Conservation (phyloP, 1,140 invertebrate genomes). For the Halictus rubicundus region DNA sequence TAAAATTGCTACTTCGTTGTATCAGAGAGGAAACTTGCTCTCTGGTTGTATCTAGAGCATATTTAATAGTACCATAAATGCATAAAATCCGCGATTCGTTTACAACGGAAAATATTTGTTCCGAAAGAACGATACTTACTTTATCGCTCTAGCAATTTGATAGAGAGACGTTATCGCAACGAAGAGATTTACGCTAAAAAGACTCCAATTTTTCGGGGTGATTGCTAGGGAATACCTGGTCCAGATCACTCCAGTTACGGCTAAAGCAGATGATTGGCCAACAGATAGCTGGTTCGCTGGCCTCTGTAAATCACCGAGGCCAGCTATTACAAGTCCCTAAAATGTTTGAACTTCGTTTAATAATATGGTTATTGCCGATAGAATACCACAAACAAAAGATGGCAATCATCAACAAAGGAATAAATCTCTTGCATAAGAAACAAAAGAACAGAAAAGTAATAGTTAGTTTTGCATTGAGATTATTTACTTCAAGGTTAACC, state of each 20-base stretch:
- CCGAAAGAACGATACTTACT: conserved; percentile 69
- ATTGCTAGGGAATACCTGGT: conserved; percentile 96
- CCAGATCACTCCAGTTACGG: conserved; percentile 89
- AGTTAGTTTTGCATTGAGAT: neutral
- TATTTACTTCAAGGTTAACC: conserved; percentile 21
- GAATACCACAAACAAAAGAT: neutral
- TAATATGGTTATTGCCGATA: too few relatives aligned
- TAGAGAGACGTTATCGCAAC: conserved; percentile 91
- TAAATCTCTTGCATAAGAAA: neutral
- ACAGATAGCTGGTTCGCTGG: conserved; percentile 95
- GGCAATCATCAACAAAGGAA: neutral
- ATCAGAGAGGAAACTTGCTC: too few relatives aligned
- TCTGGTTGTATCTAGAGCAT: neutral
- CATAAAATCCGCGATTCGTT: too few relatives aligned
- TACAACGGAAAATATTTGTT: neutral
- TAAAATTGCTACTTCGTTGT: too few relatives aligned
- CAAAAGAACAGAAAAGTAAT: neutral
- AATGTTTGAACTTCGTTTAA: conserved; percentile 64
- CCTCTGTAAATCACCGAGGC: conserved; percentile 93
- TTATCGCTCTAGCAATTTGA: conserved; percentile 87
- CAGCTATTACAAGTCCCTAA: conserved; percentile 93
- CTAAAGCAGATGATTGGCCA: conserved; percentile 91
- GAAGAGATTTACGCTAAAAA: conserved; percentile 97
- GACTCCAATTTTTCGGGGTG: conserved; percentile 95
- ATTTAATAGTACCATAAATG: too few relatives aligned